Evolutionary conservation across 1,140 invertebrate species (phyloP), one percentile per base, ranked within the genome.

Genomic region (Aricia agestis): DNA sequence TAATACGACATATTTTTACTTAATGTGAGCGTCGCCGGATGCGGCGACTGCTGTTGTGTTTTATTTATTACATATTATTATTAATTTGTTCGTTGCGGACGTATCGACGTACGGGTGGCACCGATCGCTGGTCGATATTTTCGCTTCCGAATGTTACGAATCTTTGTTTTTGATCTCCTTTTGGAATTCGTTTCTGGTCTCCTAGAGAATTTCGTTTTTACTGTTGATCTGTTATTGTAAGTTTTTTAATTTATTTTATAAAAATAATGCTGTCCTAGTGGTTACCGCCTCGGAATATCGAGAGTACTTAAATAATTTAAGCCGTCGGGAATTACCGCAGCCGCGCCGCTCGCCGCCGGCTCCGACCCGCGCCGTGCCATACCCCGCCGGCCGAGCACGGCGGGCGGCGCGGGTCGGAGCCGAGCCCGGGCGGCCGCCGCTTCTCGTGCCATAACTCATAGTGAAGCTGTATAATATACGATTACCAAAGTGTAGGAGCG

Each of bases 401-500:
- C 52, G 11, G 52, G 52, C 13, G 6, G 58, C 18, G 58, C 17
- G 17, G 58, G 19, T 63, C 59, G 59, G 10, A 9, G 19, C 59
- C 10, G 18, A 11, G 59, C 59, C 11, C 18, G 59, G 59, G 59
- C 58, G 58, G 36, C 18, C 59, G 17, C 7, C 18, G 18, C 19
- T 63, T 25, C 59, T 63, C 18, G 59, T 63, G 59, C 59, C 59
- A 63, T 63, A 63, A 63, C 59, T 25, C 59, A 63, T 19, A 52
- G 45, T 52, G 13, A 52, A 13, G 45, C 45, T 52, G 13, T 52
- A 52, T 10, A 45, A 45, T 52, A 10, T 52, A 52, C 45, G 45
- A 52, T 52, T 52, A 52, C 45, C 45, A 52, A 52, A 52, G 45
- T 15, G 45, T 52, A 52, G 45, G 9, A 52, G 13, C 45, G 45